Evolutionary conservation across 2,797 vertebrate genomes (phyloP).

Genomic region (Sternarchorhynchus goeldii): DNA sequence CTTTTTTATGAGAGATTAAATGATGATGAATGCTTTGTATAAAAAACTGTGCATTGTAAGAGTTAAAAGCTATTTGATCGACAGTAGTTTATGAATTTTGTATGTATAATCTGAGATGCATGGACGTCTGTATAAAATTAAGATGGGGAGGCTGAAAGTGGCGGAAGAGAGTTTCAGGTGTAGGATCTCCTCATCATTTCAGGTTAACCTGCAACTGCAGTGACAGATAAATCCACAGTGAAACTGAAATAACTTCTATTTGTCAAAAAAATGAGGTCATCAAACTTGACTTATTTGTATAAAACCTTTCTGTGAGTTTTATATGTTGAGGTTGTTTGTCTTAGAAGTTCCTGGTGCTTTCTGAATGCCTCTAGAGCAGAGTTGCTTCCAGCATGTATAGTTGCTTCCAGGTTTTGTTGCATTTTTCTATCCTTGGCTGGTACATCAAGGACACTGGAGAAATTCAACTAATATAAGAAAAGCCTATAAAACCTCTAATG

Average conservation of each 20-base stretch:
- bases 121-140: background rate
- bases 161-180: background rate
- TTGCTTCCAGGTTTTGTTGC: background rate
- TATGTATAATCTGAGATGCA: background rate
- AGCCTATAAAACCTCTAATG: background rate
- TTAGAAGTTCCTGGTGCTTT: background rate
- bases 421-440: background rate
- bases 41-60: background rate
- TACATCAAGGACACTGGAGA: background rate
- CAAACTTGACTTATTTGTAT: background rate
- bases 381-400: background rate
- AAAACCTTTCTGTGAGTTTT: background rate
- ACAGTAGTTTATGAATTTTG: background rate
- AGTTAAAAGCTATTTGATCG: slow-evolving; percentile 16
- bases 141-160: background rate
- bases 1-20: background rate
- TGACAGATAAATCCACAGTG: slow-evolving; percentile 6
- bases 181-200: background rate
- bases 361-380: slow-evolving; percentile 5
- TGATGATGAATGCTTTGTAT: background rate
- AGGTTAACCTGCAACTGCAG: background rate
- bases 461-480: slow-evolving; percentile 1
- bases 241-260: slow-evolving; percentile 21
- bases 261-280: slow-evolving; percentile 1
- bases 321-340: background rate